Evolutionary conservation across 2,797 vertebrate species (phyloP).

Genomic region (Melanotaenia parkinsoni): DNA sequence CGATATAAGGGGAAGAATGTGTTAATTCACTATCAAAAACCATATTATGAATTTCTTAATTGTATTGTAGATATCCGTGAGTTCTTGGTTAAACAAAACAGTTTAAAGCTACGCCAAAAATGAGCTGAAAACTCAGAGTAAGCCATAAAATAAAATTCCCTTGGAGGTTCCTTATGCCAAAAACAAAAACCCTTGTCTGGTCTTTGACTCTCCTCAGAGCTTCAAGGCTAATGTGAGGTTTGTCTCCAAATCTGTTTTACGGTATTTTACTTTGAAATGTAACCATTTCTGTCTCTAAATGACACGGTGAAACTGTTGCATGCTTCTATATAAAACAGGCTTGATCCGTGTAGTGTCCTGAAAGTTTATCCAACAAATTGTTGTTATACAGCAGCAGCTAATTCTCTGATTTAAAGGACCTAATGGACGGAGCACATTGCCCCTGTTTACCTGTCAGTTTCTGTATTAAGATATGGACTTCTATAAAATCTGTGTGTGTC

Average conservation of each 20-base stretch:
- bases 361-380: no score
- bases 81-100: background rate
- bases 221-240: background rate
- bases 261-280: background rate
- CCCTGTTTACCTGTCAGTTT: background rate
- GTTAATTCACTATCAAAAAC: background rate
- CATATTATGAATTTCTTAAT: background rate
- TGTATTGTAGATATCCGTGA: background rate
- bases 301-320: background rate
- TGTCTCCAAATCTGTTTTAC: background rate
- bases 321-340: background rate
- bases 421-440: background rate
- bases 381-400: no score
- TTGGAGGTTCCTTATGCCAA: no score
- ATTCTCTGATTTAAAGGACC: background rate
- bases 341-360: background rate
- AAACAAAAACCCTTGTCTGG: background rate
- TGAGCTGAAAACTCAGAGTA: background rate
- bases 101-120: background rate
- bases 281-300: background rate
- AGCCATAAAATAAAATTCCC: background rate
- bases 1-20: no score
- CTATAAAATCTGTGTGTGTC: no score
- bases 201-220: background rate
- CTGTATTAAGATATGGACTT: background rate